These are phyloP conservation scores for Lacerta bilineata DNA, from an alignment of 2,797 vertebrate species.

Conservation along the genomic window DNA sequence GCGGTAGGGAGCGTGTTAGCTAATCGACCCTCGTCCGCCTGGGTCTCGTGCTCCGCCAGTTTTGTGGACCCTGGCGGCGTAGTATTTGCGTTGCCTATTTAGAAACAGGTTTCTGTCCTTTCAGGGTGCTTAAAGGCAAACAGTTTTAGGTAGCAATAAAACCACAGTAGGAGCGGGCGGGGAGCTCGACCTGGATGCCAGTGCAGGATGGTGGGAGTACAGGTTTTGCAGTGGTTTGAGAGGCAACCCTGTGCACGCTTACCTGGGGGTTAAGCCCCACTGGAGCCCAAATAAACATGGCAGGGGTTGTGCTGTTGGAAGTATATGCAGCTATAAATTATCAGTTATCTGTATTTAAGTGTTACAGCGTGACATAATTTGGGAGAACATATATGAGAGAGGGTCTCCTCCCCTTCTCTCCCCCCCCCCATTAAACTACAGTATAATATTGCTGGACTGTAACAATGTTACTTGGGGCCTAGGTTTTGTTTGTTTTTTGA, in stretches of 20 bases:
- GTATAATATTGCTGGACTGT: neutral
- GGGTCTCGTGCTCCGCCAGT: neutral
- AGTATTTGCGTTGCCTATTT: no score
- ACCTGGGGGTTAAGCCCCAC: neutral
- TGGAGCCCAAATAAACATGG: neutral
- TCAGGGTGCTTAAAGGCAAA: neutral
- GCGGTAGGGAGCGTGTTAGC: neutral
- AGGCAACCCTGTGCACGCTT: neutral
- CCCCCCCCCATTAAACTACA: neutral
- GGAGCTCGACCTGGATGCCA: no score
- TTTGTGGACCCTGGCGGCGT: no score
- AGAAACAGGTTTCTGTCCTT: neutral
- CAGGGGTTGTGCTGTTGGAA: neutral
- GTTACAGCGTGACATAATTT: no score
- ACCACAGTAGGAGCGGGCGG: neutral
- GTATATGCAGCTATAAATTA: neutral
- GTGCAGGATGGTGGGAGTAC: neutral
- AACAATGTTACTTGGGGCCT: neutral
- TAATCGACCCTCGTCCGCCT: neutral
- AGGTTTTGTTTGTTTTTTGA: neutral
- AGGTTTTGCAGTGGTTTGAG: neutral
- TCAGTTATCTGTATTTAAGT: neutral
- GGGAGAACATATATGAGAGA: no score
- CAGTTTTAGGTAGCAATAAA: neutral
- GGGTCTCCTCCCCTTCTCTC: no score